phyloP scores from a whole-genome alignment of 2,888 invertebrate species.

The Dastarcus helophoroides region DNA sequence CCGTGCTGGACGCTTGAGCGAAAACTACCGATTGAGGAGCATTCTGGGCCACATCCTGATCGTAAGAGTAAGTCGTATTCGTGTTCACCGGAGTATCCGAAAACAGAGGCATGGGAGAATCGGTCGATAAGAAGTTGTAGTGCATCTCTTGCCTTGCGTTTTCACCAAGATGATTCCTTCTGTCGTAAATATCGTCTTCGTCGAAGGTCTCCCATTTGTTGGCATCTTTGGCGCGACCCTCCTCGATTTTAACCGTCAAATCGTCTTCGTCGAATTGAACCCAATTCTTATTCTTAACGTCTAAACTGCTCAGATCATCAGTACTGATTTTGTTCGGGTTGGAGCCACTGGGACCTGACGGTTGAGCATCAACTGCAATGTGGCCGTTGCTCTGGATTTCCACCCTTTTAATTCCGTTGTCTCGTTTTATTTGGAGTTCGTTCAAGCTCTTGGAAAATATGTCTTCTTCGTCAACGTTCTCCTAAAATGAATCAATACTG shows the following conservation, averaged over 20 bases:
- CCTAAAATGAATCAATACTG: constrained; percentile 21
- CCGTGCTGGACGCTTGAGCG: constrained; percentile 15
- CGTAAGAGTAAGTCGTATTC: constrained; percentile 31
- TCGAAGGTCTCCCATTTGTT: constrained; percentile 21
- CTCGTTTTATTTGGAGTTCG: constrained; percentile 24
- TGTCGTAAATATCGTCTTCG: constrained; percentile 12
- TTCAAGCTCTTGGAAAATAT: constrained; percentile 39
- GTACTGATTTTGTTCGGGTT: neutral
- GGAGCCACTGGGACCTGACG: too few species aligned
- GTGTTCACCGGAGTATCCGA: constrained; percentile 44
- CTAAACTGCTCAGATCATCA: constrained; percentile 4
- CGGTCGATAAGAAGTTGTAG: too few species aligned
- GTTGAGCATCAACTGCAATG: neutral
- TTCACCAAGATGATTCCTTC: neutral
- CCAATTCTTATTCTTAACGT: constrained; percentile 12
- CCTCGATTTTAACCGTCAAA: constrained; percentile 3
- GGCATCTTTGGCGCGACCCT: constrained; percentile 5
- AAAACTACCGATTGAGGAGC: constrained; percentile 25
- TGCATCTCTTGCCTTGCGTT: neutral
- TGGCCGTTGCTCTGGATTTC: constrained; percentile 6
- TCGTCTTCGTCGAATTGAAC: constrained; percentile 19
- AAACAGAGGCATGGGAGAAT: constrained; percentile 45
- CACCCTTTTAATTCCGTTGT: constrained; percentile 7
- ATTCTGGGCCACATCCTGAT: constrained; percentile 17
- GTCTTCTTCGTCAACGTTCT: constrained; percentile 41